These are phyloP conservation scores for Phymatocera aterrima DNA, from an alignment of 2,888 invertebrate species.

Conservation along the genomic window DNA sequence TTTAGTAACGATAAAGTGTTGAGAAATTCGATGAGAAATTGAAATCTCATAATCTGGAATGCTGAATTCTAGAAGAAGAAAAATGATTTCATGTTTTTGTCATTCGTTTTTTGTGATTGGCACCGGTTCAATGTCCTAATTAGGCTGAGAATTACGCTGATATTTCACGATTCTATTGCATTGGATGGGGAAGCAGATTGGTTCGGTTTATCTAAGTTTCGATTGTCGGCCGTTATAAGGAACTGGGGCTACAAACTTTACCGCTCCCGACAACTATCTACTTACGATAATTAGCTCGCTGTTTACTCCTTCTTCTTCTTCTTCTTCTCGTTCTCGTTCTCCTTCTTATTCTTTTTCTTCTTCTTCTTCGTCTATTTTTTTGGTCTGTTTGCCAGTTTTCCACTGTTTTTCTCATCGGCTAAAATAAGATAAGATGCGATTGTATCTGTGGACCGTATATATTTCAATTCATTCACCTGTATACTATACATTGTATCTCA, in stretches of 20 bases:
- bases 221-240: not conserved
- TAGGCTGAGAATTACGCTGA: no score
- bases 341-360: not conserved
- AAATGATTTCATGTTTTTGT: no score
- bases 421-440: not conserved
- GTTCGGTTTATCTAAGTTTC: conserved; percentile 2
- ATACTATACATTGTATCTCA: not conserved
- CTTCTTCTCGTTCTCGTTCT: not conserved
- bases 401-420: not conserved
- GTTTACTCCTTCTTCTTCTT: conserved; percentile 26
- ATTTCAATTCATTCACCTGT: not conserved
- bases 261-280: conserved; percentile 5
- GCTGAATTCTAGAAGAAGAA: no score
- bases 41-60: no score
- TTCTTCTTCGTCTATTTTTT: conserved; percentile 12
- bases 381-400: not conserved
- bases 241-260: conserved; percentile 27
- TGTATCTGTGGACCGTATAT: not conserved
- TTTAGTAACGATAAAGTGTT: no score
- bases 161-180: not conserved
- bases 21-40: no score
- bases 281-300: conserved; percentile 46
- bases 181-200: not conserved
- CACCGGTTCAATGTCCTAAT: no score
- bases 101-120: no score